Base-by-base conservation (phyloP, 2,797 vertebrate genomes). In the Fringilla coelebs region DNA sequence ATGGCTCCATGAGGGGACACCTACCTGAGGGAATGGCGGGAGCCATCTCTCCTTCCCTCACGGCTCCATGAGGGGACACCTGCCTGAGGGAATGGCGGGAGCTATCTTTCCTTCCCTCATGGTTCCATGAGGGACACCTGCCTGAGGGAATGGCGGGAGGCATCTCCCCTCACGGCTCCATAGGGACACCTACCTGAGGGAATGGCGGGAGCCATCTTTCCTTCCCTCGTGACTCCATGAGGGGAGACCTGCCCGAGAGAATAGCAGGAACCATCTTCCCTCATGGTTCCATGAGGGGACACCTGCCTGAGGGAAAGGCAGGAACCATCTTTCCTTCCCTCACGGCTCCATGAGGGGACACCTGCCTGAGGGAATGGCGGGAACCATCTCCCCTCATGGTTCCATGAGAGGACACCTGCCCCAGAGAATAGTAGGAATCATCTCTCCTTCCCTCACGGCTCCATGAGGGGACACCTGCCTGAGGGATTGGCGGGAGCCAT, bases 361-460 rank as follows among this genome's bases (percentile, higher is more conserved):
- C 6, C 20, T 36, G 2, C 32, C 31, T 0, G 2, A 26, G 32
- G 38, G 9, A 84, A 38, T 13, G 61, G 9, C 5, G 1, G 18
- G 14, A 3, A 0, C 13, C 8, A 31, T 26, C 6, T 4, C 2
- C 13, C 20, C 14, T 63, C 49, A 45, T 1, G 0, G 10, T 6
- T 45, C 61, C 5, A 0, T 63, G 48, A 77, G 25, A 32, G 38
- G 7, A 9, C 9, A 15, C 1, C 3, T 6, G 3, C 17, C 45
- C 2, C 14, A 38, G n/a, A 38, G 38, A 51, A 40, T 17, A 34
- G 21, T 2, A 1, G 29, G 9, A 7, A 2, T 22, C 46, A n/a
- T 16, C 6, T 6, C 14, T 41, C 40, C 40, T 41, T 41, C 21
- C 34, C 20, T 70, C 67, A 25, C 1, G 1, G 28, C 8, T 40